These are phyloP conservation scores for Phyllotreta cruciferae DNA, from an alignment of 2,888 invertebrate genomes.

Conservation along the genomic window DNA sequence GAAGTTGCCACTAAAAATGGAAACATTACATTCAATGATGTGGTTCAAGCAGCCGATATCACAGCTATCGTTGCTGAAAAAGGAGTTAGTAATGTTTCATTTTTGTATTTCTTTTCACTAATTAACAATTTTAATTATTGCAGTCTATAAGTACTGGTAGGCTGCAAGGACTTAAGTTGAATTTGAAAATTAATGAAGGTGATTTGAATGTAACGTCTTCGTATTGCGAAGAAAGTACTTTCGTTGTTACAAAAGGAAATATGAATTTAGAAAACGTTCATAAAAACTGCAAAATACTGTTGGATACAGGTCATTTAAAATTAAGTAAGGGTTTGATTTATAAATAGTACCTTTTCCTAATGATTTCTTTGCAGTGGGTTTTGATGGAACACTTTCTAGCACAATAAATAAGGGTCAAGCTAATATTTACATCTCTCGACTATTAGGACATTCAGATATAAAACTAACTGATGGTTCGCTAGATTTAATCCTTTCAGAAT, in stretches of 20 bases:
- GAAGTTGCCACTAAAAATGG: conserved; percentile 47
- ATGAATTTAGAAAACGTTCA: conserved; percentile 52
- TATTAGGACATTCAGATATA: conserved; percentile 52
- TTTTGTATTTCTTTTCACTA: no score
- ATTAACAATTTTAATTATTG: conserved; percentile 30
- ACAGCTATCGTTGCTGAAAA: conserved; percentile 38
- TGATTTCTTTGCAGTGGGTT: conserved; percentile 51
- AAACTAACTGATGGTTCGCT: conserved; percentile 48
- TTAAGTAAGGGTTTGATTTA: conserved; percentile 44
- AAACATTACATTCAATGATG: conserved; percentile 49
- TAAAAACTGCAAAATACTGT: conserved; percentile 49
- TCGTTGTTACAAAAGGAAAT: conserved; percentile 49
- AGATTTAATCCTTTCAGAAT: conserved; percentile 50
- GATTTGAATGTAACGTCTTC: conserved; percentile 51
- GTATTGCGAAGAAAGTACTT: conserved; percentile 50
- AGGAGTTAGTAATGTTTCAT: conserved; percentile 46
- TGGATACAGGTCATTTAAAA: conserved; percentile 49
- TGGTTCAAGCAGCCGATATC: conserved; percentile 51
- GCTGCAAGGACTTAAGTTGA: conserved; percentile 49
- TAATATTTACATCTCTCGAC: conserved; percentile 54
- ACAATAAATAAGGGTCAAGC: conserved; percentile 50
- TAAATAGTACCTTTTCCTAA: background rate
- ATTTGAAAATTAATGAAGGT: conserved; percentile 48
- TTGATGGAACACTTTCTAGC: conserved; percentile 55
- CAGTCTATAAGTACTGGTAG: conserved; percentile 52